A percentile compares a stretch with the other conserved stretches of the same genome.
Conservation (phyloP, 2,888 invertebrate genomes). For the Melieria omissa region DNA sequence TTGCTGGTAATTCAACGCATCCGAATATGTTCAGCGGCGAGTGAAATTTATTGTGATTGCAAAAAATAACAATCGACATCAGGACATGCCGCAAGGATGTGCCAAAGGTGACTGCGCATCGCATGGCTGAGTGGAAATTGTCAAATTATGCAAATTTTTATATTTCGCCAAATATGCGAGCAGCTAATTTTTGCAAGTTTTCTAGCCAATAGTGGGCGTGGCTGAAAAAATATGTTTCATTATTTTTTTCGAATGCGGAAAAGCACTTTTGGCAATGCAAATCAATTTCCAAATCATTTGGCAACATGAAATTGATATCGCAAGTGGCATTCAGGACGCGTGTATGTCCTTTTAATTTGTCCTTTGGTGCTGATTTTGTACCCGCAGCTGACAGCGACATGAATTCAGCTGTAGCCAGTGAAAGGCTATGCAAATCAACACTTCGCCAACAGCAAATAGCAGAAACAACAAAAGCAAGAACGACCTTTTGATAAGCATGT, state of each 20-base stretch:
- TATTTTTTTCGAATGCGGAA: neutral
- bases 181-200: neutral
- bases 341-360: neutral
- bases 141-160: constrained; percentile 53
- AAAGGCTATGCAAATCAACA: too few species aligned
- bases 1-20: neutral
- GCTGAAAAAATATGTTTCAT: constrained; percentile 2
- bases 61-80: constrained; percentile 16
- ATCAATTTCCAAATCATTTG: neutral
- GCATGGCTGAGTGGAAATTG: neutral
- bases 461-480: constrained; percentile 14
- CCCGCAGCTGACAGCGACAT: constrained; percentile 36
- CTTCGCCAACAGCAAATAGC: constrained; percentile 16
- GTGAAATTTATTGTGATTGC: constrained; percentile 38
- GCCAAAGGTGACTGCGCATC: constrained; percentile 11
- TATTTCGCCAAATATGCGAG: constrained; percentile 54
- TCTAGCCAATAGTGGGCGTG: neutral
- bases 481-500: neutral
- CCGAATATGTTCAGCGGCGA: constrained; percentile 29
- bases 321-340: neutral
- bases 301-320: neutral
- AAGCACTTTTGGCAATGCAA: constrained; percentile 54
- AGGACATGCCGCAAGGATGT: neutral
- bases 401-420: neutral
- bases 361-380: constrained; percentile 4